These are phyloP conservation scores for Garrulus glandarius DNA, from an alignment of 2,797 vertebrate species.

Conservation along the genomic window DNA sequence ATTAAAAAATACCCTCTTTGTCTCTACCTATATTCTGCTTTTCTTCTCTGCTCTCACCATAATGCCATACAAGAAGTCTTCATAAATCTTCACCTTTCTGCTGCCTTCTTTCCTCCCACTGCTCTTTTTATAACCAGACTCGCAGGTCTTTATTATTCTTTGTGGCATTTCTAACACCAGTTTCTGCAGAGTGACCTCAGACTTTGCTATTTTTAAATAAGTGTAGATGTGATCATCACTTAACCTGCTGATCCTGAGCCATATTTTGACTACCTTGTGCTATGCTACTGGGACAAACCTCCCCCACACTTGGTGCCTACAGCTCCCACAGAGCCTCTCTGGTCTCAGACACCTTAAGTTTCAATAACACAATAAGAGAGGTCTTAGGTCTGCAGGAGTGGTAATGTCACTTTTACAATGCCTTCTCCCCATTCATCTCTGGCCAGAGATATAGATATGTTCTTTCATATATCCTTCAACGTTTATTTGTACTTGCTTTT, in stretches of 20 bases:
- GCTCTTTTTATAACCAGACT: not conserved
- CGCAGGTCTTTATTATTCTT: not conserved
- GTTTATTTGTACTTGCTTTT: not conserved
- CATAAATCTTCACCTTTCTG: constrained; percentile 28
- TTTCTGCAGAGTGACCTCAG: constrained; percentile 8
- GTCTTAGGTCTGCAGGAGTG: not conserved
- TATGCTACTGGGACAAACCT: not conserved
- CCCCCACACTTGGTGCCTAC: not conserved
- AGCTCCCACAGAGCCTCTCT: not conserved
- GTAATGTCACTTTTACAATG: not conserved
- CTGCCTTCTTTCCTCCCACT: not conserved
- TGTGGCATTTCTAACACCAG: not conserved
- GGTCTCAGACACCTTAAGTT: not conserved
- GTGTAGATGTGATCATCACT: not conserved
- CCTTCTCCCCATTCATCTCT: not conserved
- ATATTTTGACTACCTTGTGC: not conserved
- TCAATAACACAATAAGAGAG: not conserved
- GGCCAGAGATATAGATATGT: not conserved
- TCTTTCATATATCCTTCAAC: not conserved
- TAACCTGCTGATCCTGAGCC: not conserved
- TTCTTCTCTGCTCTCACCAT: not conserved
- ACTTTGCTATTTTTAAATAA: not conserved
- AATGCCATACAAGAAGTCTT: not conserved
- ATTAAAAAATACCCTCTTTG: not conserved
- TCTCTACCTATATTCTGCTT: not conserved